Evolutionary conservation across 92 coral and sea anemone species (phyloP), one percentile per base, ranked within the genome.

Genomic region (Paragorgia papillata): DNA sequence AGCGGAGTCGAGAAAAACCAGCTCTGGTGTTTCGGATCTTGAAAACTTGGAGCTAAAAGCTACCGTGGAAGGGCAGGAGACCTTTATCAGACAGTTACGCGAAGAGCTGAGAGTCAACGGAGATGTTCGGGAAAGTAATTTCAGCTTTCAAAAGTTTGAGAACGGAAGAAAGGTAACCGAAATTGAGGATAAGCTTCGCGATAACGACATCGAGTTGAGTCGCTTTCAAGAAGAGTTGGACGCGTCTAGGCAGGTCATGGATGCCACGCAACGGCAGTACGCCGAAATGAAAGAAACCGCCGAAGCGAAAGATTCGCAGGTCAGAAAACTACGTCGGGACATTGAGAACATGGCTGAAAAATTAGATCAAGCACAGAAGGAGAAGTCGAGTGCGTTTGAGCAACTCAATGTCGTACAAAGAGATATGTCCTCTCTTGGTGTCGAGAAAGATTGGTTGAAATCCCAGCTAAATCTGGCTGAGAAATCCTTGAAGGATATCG

Each of bases 301-400:
- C 22, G 91, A 89, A 27, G 88, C 89, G 54, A 94, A 90, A 85
- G 98, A 94, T 87, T 88, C 92, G 21, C 74, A 86, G 14, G 86
- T 88, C 57, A 69, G 81, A 49, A 79, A 88, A 75, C 89, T 94
- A 79, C 92, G 86, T 19, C 82, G 76, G 18, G 97, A 94, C 21
- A 87, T 86, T 44, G 90, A 88, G 80, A 79, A 63, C 69, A 59
- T 94, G 74, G 97, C 87, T n/a, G 90, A 85, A 50, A 75, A 89
- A 48, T 78, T 94, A 50, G 91, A 94, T 75, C 64, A 69, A 31
- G 79, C 92, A 65, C 92, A 88, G 65, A 70, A 58, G n/a, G 97
- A 94, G 65, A 87, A 88, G 50, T 73, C 79, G 26, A 64, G 65
- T 35, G 73, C 88, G 18, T 85, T 88, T 8, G 91, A 83, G 48